Evolutionary conservation across 2,113 vertebrate species (phyloP), one percentile per base, ranked within the genome.

Genomic region (Gymnogyps californianus): DNA sequence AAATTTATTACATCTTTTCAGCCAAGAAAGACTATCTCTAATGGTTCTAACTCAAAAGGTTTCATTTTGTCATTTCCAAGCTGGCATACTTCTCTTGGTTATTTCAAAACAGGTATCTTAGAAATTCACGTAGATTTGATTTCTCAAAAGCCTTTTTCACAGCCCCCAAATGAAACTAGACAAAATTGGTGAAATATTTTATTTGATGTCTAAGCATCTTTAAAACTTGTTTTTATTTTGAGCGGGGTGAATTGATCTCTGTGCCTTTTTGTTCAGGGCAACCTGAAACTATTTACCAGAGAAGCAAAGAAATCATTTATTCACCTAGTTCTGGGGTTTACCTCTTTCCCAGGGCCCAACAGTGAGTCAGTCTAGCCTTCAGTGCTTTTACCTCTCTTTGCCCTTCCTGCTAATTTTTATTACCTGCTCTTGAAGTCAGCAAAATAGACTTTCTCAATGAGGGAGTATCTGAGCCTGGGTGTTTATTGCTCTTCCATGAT

Each of bases 351-450:
- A 49, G 52, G 24, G 36, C 25, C 36, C 81, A 87, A 13, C 72
- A 44, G 72, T 6, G 24, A 54, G 42, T 28, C 78, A 55, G 26
- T 44, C 49, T 38, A 34, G 25, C 38, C 38, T 67, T 81, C 75
- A 58, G 31, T 4, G 16, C n/a, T 64, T 79, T 85, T 72, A 94
- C 95, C 86, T 88, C 49, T 31, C 2, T 17, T 65, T 92, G 76
- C 75, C 76, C 66, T 95, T 94, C 83, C 79, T 83, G 54, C 17
- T 92, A 10, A 36, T 75, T 88, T 95, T 96, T 70, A 75, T 88
- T 76, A 25, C 52, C 9, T 12, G 7, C 42, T 20, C 79, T 26
- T 64, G 31, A 62, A 86, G 44, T 70, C 65, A 59, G 42, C 52
- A 74, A 51, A 55, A n/a, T 14, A 59, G 79, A 76, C 47, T 90